Evolutionary conservation across 2,113 vertebrate species (phyloP), one percentile per base, ranked within the genome.

Genomic region (Meriones unguiculatus): DNA sequence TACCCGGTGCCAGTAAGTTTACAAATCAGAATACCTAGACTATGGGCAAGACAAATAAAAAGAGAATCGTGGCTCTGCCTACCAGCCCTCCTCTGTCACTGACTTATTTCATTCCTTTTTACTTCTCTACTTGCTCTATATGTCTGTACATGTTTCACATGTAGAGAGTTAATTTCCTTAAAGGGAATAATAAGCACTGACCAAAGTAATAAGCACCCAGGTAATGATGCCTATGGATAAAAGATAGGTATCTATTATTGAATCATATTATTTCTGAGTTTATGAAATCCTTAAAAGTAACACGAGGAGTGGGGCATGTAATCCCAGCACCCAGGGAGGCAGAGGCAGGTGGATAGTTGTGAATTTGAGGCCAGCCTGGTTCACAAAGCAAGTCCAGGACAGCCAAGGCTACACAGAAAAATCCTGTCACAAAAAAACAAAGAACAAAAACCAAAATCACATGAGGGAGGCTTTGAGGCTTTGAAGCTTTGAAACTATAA

Each of bases 1-100:
- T 78, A 96, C 97, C 96, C 95, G 95, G 96, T 97, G 95, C 96
- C 97, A 98, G 97, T 32, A 92, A 65, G 77, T 82, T 97, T 95
- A 89, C 96, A 93, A 97, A 87, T 84, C 88, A 70, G 81, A 94
- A 96, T 96, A 97, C 93, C 67, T 46, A 95, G 77, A 94, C 88
- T 52, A 15, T 50, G 73, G 67, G 75, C 87, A 90, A 59, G 93
- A 95, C 77, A 84, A 97, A 92, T 73, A 81, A 94, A 94, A 81
- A 78, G 30, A 54, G 65, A 81, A n/a, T 77, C 25, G 72, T 78
- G 89, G 77, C 57, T n/a, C 13, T 30, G 38, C 54, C 62, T 81
- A 38, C 24, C 7, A 46, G 11, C 20, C 25, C 28, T 82, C 52
- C 41, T 86, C 50, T 59, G 15, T 86, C 25, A 81, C 70, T 57